Percentiles rank a stretch among this genome's conserved stretches.
Conservation (phyloP, 2,888 invertebrate genomes). For the Hipparchia semele region DNA sequence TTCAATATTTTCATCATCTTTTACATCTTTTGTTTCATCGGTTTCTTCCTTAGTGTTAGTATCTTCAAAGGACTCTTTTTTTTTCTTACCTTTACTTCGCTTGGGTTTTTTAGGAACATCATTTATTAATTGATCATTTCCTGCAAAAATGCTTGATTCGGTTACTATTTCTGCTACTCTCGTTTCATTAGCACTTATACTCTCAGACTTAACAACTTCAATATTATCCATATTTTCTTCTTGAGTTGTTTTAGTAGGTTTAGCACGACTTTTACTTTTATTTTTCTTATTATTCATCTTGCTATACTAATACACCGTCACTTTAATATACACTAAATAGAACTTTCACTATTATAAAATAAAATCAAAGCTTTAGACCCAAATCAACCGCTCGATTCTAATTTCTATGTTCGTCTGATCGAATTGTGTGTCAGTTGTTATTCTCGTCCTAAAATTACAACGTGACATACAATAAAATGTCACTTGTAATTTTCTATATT, state of each 20-base stretch:
- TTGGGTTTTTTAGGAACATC: conserved; percentile 75
- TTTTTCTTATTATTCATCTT: conserved; percentile 70
- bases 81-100: conserved; percentile 73
- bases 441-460: conserved; percentile 65
- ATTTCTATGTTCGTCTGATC: conserved; percentile 70
- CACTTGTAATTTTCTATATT: conserved; percentile 44
- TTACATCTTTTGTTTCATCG: conserved; percentile 25
- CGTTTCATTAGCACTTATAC: conserved; percentile 24
- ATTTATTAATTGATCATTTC: conserved; percentile 19
- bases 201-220: conserved; percentile 31
- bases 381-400: conserved; percentile 61
- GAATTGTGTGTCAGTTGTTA: conserved; percentile 65
- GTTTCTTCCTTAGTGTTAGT: conserved; percentile 35
- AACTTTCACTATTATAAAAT: conserved; percentile 33
- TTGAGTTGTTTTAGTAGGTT: conserved; percentile 49
- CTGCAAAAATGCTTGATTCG: conserved; percentile 5
- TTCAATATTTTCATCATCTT: not conserved
- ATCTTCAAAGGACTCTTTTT: conserved; percentile 48
- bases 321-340: conserved; percentile 29
- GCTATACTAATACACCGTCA: conserved; percentile 22
- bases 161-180: conserved; percentile 13
- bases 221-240: conserved; percentile 36
- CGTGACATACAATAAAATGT: conserved; percentile 69
- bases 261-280: conserved; percentile 67
- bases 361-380: conserved; percentile 28